phyloP scores from a whole-genome alignment of 2,888 invertebrate genomes.

The Acanthosepion esculentum region DNA sequence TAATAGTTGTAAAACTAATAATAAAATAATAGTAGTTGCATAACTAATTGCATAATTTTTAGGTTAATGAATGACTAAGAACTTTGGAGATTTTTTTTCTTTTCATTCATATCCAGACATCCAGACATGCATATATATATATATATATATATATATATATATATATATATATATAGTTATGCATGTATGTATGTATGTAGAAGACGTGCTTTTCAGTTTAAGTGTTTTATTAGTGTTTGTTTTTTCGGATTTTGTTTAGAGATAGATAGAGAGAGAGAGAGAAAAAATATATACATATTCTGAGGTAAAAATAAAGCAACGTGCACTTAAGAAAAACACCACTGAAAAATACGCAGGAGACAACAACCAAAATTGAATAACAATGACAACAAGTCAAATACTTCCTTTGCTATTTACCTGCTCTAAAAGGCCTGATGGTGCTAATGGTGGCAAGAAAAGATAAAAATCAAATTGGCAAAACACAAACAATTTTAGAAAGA shows the following conservation, averaged over 20 bases:
- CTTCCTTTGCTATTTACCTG: slow-evolving; percentile 45
- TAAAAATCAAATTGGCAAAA: slow-evolving; percentile 40
- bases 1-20: slow-evolving; percentile 34
- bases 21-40: slow-evolving; percentile 14
- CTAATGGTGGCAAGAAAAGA: slow-evolving; percentile 36
- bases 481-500: slow-evolving; percentile 23
- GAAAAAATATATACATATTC: not conserved
- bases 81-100: not conserved
- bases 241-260: not conserved
- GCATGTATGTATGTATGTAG: not conserved
- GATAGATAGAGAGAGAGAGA: not conserved
- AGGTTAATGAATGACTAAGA: not conserved
- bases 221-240: slow-evolving; percentile 14
- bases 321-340: slow-evolving; percentile 34
- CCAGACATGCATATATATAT: not conserved
- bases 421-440: slow-evolving; percentile 44
- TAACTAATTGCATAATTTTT: not conserved
- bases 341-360: not conserved
- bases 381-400: slow-evolving; percentile 41
- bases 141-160: not conserved
- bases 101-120: not conserved
- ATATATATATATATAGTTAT: slow-evolving; percentile 35
- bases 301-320: not conserved
- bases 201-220: slow-evolving; percentile 15
- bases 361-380: not conserved